Evolutionary conservation across 2,113 vertebrate species (phyloP).

Genomic region (Oreochromis aureus): DNA sequence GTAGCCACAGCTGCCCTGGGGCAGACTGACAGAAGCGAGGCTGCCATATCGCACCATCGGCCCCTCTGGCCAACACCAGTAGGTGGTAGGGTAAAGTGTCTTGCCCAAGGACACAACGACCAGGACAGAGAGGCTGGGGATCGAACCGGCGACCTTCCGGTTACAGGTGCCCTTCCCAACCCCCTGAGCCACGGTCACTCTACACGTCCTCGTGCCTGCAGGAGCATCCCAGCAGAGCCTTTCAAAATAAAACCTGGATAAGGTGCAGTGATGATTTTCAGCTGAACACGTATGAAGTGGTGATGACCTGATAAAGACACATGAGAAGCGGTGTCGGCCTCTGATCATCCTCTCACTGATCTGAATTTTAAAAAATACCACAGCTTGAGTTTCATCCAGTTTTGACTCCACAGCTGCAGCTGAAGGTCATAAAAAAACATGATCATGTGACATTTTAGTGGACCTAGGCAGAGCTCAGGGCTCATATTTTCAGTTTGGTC

Average conservation of each 20-base stretch:
- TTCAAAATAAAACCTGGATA: background rate
- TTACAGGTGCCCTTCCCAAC: too few species aligned
- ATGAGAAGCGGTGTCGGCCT: background rate
- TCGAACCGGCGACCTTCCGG: too few species aligned
- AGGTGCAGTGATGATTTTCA: background rate
- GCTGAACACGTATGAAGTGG: background rate
- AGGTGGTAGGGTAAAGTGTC: too few species aligned
- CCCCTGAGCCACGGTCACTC: too few species aligned
- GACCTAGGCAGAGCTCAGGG: background rate
- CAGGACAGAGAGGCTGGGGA: too few species aligned
- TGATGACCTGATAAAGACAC: background rate
- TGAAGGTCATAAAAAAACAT: background rate
- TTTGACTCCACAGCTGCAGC: background rate
- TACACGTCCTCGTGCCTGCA: background rate
- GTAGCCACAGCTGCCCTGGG: too few species aligned
- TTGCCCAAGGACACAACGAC: too few species aligned
- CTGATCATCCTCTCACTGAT: background rate
- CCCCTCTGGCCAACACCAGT: too few species aligned
- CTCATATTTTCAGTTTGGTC: background rate
- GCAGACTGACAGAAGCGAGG: too few species aligned
- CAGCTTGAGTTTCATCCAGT: background rate
- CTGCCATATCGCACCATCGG: too few species aligned
- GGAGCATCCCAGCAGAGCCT: background rate
- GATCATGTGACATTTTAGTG: background rate
- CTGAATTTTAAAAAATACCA: background rate